phyloP scores from a whole-genome alignment of 2,797 vertebrate species.

The Tympanoctomys barrerae region DNA sequence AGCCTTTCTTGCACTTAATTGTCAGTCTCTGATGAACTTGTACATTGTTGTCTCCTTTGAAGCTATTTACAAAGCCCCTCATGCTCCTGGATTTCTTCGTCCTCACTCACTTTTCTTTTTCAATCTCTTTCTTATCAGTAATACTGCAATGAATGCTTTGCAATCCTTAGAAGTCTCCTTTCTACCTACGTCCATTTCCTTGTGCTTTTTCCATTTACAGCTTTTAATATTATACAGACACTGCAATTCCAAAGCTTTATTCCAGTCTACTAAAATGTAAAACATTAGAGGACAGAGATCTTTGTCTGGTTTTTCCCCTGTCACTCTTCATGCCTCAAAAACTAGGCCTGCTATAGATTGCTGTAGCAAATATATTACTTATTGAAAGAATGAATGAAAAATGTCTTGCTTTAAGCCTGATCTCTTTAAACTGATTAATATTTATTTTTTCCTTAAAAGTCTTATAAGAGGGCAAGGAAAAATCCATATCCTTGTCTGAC shows the following conservation, averaged over 20 bases:
- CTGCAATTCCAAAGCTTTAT: neutral
- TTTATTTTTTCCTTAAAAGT: constrained; percentile 48
- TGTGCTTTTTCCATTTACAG: neutral
- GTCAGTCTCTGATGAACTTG: neutral
- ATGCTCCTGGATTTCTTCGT: neutral
- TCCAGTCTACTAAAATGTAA: neutral
- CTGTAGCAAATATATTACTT: neutral
- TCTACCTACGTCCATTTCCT: neutral
- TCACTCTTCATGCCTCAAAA: neutral
- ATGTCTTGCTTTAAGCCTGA: neutral
- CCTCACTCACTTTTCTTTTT: neutral
- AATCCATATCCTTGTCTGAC: neutral
- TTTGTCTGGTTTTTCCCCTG: neutral
- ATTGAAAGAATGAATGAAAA: neutral
- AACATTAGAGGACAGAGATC: neutral
- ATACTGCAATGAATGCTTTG: neutral
- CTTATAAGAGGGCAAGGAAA: constrained; percentile 32
- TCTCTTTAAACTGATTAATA: constrained; percentile 33
- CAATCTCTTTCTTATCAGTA: neutral
- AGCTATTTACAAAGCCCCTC: neutral
- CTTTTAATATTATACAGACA: constrained; percentile 6
- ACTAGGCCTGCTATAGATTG: neutral
- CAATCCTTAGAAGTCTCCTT: neutral
- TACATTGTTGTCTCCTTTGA: neutral
- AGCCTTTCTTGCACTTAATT: neutral